Evolutionary conservation across 2,888 invertebrate species (phyloP).

Genomic region (Lasioglossum villosulum): DNA sequence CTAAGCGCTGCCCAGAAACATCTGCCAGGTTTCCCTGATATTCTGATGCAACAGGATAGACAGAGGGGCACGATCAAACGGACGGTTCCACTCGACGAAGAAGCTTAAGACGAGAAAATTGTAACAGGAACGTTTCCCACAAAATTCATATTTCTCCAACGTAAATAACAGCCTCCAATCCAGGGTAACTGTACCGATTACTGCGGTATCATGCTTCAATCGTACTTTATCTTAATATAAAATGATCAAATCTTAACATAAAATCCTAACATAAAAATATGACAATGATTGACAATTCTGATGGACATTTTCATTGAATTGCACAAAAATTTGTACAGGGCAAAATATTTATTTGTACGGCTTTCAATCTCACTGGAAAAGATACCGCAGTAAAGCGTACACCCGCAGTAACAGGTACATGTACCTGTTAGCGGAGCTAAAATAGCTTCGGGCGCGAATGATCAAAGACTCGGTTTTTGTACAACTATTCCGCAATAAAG

Average conservation of each 20-base stretch:
- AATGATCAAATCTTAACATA: too few relatives aligned
- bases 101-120: background rate
- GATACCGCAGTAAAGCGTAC: too few relatives aligned
- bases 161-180: background rate
- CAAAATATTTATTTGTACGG: too few relatives aligned
- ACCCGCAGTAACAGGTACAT: too few relatives aligned
- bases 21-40: constrained; percentile 74
- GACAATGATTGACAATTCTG: too few relatives aligned
- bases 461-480: background rate
- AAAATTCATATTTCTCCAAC: background rate
- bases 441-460: background rate
- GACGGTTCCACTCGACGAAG: background rate
- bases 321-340: too few relatives aligned
- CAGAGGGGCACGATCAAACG: constrained; percentile 23
- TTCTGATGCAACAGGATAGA: constrained; percentile 44
- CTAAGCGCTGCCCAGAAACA: constrained; percentile 69
- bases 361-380: too few relatives aligned
- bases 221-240: too few relatives aligned
- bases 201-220: too few relatives aligned
- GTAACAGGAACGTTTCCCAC: background rate
- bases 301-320: too few relatives aligned
- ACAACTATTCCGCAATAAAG: background rate
- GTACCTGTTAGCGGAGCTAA: background rate
- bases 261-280: too few relatives aligned
- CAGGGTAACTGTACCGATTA: too few relatives aligned